Conservation (phyloP, 35 echinoderm and acorn worm genomes). For the Lytechinus variegatus region DNA sequence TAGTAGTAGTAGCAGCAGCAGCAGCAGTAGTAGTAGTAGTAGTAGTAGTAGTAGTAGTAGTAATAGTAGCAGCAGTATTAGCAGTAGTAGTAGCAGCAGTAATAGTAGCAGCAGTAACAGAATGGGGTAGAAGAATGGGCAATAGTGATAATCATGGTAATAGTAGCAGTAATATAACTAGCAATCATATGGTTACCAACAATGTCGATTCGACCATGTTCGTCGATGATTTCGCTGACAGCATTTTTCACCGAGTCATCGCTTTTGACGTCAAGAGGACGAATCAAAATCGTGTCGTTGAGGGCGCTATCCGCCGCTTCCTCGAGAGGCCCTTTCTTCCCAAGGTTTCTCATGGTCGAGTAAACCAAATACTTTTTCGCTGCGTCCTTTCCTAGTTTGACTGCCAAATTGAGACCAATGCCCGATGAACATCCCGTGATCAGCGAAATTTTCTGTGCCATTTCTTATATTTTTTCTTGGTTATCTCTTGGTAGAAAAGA, state of each 20-base stretch:
- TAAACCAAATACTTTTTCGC: conserved; percentile 51
- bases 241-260: conserved; percentile 49
- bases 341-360: conserved; percentile 75
- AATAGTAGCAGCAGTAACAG: too few species aligned
- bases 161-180: too few species aligned
- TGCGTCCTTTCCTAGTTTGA: neutral
- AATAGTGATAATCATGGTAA: too few species aligned
- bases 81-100: too few species aligned
- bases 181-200: conserved; percentile 30
- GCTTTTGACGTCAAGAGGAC: conserved; percentile 68
- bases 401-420: conserved; percentile 8
- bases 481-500: too few species aligned
- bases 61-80: too few species aligned
- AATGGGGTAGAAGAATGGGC: too few species aligned
- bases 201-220: conserved; percentile 65
- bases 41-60: too few species aligned
- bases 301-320: conserved; percentile 51
- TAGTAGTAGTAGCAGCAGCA: too few species aligned
- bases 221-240: conserved; percentile 49
- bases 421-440: conserved; percentile 47
- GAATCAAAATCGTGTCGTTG: conserved; percentile 69
- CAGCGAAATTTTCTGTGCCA: conserved; percentile 31
- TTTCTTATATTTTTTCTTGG: neutral
- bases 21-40: too few species aligned
- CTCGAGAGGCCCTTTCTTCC: conserved; percentile 51